Evolutionary conservation across 2,888 invertebrate species (phyloP), one percentile per base, ranked within the genome.

Genomic region (Morpho deidamia): DNA sequence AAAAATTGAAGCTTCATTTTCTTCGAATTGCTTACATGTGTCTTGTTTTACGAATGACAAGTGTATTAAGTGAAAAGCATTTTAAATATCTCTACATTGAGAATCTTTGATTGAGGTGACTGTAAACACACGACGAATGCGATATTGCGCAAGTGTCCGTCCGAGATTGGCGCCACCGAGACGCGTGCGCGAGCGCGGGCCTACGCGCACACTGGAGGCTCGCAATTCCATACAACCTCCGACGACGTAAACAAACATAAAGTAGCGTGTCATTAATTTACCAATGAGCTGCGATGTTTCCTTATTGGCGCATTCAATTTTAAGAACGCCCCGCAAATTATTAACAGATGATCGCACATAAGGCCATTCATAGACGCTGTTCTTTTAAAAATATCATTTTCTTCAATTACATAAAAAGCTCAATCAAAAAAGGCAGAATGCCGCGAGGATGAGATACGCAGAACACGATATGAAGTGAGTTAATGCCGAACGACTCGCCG

Each of bases 161-260:
- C 65, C 69, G 70, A 67, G 68, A n/a, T 72, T 81, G 87, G 87
- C 86, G 88, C 87, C 88, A 79, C 71, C 72, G 83, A 89, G 88
- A 89, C 88, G 89, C 87, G 83, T 87, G 84, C 78, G 86, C 87
- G 70, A 74, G 83, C 81, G 82, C 85, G 86, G 83, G 78, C 85
- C 81, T 84, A 68, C 83, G 82, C 83, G 79, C 78, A 77, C 78
- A 88, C 88, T 88, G 88, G 76, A 76, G 80, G 84, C 82, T 86
- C 86, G 86, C 88, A 85, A 86, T 86, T 86, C 80, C 71, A 82
- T 87, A 81, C 83, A 88, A 85, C 88, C 88, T 89, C 83, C 83
- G 75, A 75, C 77, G 82, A 83, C 79, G 79, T 87, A 88, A 88
- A 87, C 84, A 88, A 85, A 86, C 79, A 76, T 78, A 72, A 70